Base-by-base conservation (phyloP, 2,797 vertebrate species). In the Dryobates pubescens region DNA sequence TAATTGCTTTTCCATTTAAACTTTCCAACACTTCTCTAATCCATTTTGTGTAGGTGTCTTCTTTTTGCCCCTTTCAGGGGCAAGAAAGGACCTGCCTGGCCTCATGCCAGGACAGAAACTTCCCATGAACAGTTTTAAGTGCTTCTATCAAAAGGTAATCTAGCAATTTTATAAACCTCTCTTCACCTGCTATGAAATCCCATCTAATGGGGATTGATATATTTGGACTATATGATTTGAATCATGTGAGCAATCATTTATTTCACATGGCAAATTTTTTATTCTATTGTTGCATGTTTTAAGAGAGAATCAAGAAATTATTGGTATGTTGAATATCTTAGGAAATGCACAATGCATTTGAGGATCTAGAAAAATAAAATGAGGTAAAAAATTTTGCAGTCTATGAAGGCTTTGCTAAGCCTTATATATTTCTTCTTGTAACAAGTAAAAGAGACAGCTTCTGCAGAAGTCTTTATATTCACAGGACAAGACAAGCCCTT, bases 221-320 rank as follows among this genome's bases (percentile, higher is more conserved):
- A 61, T 73, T 72, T 75, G 29, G 19, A 76, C 49, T 82, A 62
- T 22, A 58, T 0, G 59, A 57, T 67, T 79, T 91, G 34, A 84
- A 72, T 69, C 58, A 74, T 17, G 9, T 32, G 12, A 91, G 3
- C 5, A 86, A 61, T 64, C 23, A 26, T 32, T 72, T 70, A 43
- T 88, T 77, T 75, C 30, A 76, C 7, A 41, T 10, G 6, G 26
- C 29, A 16, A 41, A 10, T 30, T 64, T 86, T 93, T 82, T 86
- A 38, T 84, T 88, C 53, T 72, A 9, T 67, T 27, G 29, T 79
- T 78, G 8, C 8, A 45, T 62, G 11, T 16, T 89, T 24, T 76
- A 58, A 73, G 36, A 81, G 32, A 73, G 26, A 88, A 88, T 45
- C 54, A 77, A 75, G 23, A 83, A 72, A 75, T 65, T 58, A 78